These are phyloP conservation scores for Psittacus erithacus DNA, from an alignment of 2,113 vertebrate species.

Conservation along the genomic window DNA sequence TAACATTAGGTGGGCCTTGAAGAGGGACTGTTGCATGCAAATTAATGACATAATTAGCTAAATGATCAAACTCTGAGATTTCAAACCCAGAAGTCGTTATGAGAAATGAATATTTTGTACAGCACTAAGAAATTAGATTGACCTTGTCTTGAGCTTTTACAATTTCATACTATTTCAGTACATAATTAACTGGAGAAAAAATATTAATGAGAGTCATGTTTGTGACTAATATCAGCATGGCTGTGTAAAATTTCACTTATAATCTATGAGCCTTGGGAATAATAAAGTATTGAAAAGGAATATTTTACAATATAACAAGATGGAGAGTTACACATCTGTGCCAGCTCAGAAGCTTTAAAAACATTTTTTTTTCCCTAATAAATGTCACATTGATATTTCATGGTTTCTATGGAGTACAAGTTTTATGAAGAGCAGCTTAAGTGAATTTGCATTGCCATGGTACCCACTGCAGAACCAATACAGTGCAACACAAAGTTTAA, in stretches of 20 bases:
- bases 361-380: background rate
- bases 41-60: slow-evolving; percentile 33
- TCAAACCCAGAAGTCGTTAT: background rate
- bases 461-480: background rate
- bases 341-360: background rate
- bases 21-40: background rate
- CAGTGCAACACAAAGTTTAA: background rate
- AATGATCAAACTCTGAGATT: background rate
- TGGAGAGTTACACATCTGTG: background rate
- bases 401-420: background rate
- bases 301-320: background rate
- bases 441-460: slow-evolving; percentile 23
- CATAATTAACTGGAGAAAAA: slow-evolving; percentile 5
- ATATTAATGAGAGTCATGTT: slow-evolving; percentile 23
- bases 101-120: background rate
- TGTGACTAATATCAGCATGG: slow-evolving; percentile 21
- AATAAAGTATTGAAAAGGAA: background rate
- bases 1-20: background rate
- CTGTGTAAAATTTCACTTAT: slow-evolving; percentile 32
- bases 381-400: slow-evolving; percentile 38
- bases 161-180: slow-evolving; percentile 12
- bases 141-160: slow-evolving; percentile 26
- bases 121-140: slow-evolving; percentile 39
- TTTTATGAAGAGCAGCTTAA: slow-evolving; percentile 4
- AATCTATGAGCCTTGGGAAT: background rate